phyloP scores from a whole-genome alignment of 64 coral and sea anemone genomes.

The Astreopora myriophthalma region DNA sequence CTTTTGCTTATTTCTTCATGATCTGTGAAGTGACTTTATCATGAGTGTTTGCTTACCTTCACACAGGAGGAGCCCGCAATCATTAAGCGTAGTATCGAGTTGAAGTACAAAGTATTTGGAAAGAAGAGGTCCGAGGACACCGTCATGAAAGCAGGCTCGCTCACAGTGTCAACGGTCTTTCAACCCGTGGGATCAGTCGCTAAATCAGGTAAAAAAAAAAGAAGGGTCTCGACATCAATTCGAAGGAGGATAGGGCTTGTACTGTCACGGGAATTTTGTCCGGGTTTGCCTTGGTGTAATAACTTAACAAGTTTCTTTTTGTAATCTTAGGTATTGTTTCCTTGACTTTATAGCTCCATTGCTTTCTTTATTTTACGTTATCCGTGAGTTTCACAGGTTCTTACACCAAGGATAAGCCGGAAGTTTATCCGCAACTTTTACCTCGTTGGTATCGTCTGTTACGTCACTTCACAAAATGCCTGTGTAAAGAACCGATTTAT shows the following conservation, averaged over 20 bases:
- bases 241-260: not conserved
- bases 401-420: no score
- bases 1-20: not conserved
- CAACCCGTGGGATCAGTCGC: slow-evolving; percentile 68
- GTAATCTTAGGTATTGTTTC: no score
- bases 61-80: slow-evolving; percentile 84
- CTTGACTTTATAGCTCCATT: no score
- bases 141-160: slow-evolving; percentile 84
- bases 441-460: no score
- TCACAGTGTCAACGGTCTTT: slow-evolving; percentile 87
- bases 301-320: no score
- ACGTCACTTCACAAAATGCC: no score
- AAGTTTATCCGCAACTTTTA: no score
- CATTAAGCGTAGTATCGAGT: slow-evolving; percentile 75
- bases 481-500: no score
- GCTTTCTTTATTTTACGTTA: no score
- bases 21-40: not conserved
- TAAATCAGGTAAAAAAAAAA: slow-evolving; percentile 71
- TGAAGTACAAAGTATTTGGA: slow-evolving; percentile 95
- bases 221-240: not conserved
- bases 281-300: no score
- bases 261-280: no score
- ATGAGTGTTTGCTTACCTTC: not conserved
- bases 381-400: no score
- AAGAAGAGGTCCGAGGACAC: slow-evolving; percentile 90